Base-by-base conservation (phyloP, 1,140 invertebrate genomes). In the Bombus picipes region DNA sequence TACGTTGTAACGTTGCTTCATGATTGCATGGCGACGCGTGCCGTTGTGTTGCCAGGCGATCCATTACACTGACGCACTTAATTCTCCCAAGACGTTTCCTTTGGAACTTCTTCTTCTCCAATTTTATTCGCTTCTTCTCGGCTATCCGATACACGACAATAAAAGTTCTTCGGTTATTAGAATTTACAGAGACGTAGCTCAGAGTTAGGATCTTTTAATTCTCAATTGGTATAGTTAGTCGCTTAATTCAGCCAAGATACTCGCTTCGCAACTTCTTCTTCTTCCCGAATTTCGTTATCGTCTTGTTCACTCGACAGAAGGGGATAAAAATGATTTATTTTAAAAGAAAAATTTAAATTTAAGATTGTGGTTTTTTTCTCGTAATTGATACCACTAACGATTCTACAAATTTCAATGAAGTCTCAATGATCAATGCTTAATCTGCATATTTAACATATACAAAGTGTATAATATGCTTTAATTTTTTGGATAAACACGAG, bases 1-100 rank as follows among this genome's bases (percentile, higher is more conserved):
- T 78, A 78, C 75, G 75, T 78, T 78, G 75, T 78, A 78, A 78
- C 75, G 25, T 62, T 59, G 57, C 57, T 65, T 41, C 37, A 39
- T 65, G 75, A 62, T 78, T 78, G 59, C 57, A 37, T 41, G 37
- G 57, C 34, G 75, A 41, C 75, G 75, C 74, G 47, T 76, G 53
- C 53, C 53, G 15, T n/a, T 76, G 22, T 53, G 74, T 73, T 41
- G 74, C 22, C 25, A 75, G 25, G 25, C 41, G 28, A 73, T 73
- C 71, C 71, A 10, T 43, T 73, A 18, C 39, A 41, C 1, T 22
- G 15, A 43, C 39, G 41, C 71, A 4, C 41, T 73, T 43, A 73
- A 43, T 73, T 41, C 39, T 12, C 28, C 59, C 28, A n/a, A 39
- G 70, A 41, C 13, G 25, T 13, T 41, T 28, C 37, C 5, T 71